A percentile compares a stretch with the other conserved stretches of the same genome.
Evolutionary conservation across 2,797 vertebrate genomes (phyloP).

Genomic region (Peromyscus aztecus): DNA sequence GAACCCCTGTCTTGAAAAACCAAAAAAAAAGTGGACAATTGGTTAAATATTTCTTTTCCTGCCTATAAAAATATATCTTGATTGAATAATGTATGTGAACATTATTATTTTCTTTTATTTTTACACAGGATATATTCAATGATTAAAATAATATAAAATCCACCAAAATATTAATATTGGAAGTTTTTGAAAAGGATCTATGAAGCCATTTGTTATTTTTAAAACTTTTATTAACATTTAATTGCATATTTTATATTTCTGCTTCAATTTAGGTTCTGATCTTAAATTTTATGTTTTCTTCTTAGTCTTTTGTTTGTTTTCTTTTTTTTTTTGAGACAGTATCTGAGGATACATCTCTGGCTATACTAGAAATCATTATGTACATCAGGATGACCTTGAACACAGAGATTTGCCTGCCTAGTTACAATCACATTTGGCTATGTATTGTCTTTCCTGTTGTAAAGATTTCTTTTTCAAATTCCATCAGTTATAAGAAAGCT

Average conservation of each 20-base stretch:
- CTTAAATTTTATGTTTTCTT: background rate
- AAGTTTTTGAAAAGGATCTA: background rate
- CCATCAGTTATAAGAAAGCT: background rate
- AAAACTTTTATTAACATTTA: background rate
- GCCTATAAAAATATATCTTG: background rate
- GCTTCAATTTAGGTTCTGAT: background rate
- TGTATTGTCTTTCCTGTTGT: background rate
- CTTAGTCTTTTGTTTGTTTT: background rate
- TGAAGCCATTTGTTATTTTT: too few relatives aligned
- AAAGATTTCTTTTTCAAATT: background rate
- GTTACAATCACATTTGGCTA: background rate
- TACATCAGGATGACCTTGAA: background rate
- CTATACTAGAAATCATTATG: background rate
- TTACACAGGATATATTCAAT: background rate
- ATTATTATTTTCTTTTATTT: background rate
- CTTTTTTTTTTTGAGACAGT: background rate
- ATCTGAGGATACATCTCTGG: background rate
- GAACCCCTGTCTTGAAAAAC: too few relatives aligned
- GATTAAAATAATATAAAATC: background rate
- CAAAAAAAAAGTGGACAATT: background rate
- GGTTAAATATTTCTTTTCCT: background rate
- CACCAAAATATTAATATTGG: background rate
- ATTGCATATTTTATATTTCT: background rate
- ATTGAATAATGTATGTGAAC: background rate
- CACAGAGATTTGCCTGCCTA: background rate